Conservation (phyloP, 2,888 invertebrate genomes). For the Ophion costatus region DNA sequence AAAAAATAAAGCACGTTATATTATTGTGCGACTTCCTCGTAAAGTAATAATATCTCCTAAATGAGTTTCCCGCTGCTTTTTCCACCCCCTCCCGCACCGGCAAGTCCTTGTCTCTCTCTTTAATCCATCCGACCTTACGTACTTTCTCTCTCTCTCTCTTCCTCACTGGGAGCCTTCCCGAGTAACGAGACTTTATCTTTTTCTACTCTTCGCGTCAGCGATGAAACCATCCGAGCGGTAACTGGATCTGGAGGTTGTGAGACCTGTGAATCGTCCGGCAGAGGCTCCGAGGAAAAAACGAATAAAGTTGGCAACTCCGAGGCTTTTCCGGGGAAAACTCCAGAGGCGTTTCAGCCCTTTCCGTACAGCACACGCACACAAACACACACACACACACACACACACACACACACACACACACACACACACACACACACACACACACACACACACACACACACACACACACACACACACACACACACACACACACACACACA, state of each 20-base stretch:
- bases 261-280: constrained; percentile 58
- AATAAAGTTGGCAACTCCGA: constrained; percentile 62
- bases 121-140: constrained; percentile 19
- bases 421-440: too few species aligned
- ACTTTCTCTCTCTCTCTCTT: constrained; percentile 20
- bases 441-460: neutral
- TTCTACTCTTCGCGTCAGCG: constrained; percentile 40
- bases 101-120: constrained; percentile 8
- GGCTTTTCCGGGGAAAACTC: constrained; percentile 55
- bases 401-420: neutral
- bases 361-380: neutral
- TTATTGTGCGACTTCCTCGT: constrained; percentile 47
- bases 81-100: constrained; percentile 5
- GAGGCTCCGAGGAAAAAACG: constrained; percentile 52
- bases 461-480: too few species aligned
- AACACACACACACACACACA: too few species aligned
- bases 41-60: constrained; percentile 57
- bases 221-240: constrained; percentile 58
- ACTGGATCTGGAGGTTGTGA: constrained; percentile 55
- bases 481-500: too few species aligned
- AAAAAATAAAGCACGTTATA: constrained; percentile 32
- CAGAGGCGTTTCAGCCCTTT: constrained; percentile 29
- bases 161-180: neutral
- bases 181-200: constrained; percentile 39
- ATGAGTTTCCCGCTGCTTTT: constrained; percentile 58